Conservation (phyloP, 1,140 invertebrate species). For the Drosophila fuyamai region DNA sequence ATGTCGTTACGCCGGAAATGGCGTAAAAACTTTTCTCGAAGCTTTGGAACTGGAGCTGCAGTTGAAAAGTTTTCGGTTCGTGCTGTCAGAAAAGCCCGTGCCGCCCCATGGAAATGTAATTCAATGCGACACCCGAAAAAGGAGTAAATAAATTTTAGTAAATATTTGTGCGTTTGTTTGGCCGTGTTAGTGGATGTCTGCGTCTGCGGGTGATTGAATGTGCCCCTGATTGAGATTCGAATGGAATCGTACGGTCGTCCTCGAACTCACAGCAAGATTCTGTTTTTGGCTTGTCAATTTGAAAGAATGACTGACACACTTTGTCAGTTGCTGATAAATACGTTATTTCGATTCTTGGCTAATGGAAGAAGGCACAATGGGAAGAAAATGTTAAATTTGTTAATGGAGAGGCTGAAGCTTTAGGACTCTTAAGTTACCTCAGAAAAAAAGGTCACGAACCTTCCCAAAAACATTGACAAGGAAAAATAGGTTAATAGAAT, state of each 20-base stretch:
- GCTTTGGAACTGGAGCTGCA: constrained; percentile 51
- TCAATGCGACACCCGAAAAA: constrained; percentile 54
- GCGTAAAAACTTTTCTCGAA: constrained; percentile 66
- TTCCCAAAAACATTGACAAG: too few species aligned
- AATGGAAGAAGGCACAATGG: constrained; percentile 12
- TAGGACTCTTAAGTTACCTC: too few species aligned
- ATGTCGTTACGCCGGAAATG: constrained; percentile 66
- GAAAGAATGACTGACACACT: constrained; percentile 37
- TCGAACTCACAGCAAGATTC: constrained; percentile 13
- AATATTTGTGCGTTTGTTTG: constrained; percentile 51
- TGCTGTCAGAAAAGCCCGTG: constrained; percentile 37
- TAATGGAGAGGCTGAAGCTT: background rate
- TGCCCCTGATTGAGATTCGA: constrained; percentile 66
- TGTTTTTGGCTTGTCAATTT: constrained; percentile 42
- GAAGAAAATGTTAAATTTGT: background rate
- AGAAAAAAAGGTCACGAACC: too few species aligned
- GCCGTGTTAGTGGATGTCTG: constrained; percentile 16
- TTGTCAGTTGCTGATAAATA: constrained; percentile 38
- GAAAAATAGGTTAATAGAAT: too few species aligned
- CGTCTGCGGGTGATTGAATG: constrained; percentile 58
- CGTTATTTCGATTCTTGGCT: constrained; percentile 7
- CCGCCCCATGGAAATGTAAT: constrained; percentile 65
- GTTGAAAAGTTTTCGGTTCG: constrained; percentile 52
- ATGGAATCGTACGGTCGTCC: constrained; percentile 19
- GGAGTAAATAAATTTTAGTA: constrained; percentile 49